Evolutionary conservation across 2,888 invertebrate genomes (phyloP).

Genomic region (Lysandra coridon): DNA sequence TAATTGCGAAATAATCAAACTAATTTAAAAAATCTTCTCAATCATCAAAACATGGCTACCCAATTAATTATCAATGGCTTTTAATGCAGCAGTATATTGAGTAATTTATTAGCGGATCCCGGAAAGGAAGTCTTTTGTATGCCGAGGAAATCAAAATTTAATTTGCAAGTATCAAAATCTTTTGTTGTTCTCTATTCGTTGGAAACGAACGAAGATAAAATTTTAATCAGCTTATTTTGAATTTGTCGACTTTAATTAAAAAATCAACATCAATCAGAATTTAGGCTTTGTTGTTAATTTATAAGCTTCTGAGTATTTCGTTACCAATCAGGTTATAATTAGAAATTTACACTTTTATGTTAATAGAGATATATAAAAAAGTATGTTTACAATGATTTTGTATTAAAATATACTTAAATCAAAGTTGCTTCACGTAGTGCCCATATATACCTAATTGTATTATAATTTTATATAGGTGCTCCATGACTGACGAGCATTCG

Average conservation of each 20-base stretch:
- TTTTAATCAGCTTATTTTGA: conserved; percentile 21
- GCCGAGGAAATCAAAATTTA: conserved; percentile 30
- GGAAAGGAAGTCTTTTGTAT: conserved; percentile 29
- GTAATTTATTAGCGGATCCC: conserved; percentile 29
- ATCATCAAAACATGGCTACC: conserved; percentile 26
- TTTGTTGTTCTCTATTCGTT: conserved; percentile 6
- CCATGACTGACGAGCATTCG: too few relatives aligned
- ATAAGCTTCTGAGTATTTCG: background rate
- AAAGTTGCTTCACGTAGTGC: too few relatives aligned
- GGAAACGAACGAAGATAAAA: conserved; percentile 4
- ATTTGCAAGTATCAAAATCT: conserved; percentile 27
- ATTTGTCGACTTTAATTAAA: background rate
- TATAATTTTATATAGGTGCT: too few relatives aligned
- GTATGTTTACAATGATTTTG: too few relatives aligned
- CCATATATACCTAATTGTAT: too few relatives aligned
- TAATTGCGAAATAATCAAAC: background rate
- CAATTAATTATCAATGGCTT: conserved; percentile 31
- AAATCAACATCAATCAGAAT: conserved; percentile 11
- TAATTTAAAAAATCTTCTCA: background rate
- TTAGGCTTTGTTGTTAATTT: background rate
- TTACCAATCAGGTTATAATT: background rate
- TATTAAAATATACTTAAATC: too few relatives aligned
- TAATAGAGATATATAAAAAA: too few relatives aligned
- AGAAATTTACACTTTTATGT: too few relatives aligned
- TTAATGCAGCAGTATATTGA: conserved; percentile 43